These are phyloP conservation scores for Perognathus longimembris DNA, from an alignment of 2,113 vertebrate species.

Conservation along the genomic window DNA sequence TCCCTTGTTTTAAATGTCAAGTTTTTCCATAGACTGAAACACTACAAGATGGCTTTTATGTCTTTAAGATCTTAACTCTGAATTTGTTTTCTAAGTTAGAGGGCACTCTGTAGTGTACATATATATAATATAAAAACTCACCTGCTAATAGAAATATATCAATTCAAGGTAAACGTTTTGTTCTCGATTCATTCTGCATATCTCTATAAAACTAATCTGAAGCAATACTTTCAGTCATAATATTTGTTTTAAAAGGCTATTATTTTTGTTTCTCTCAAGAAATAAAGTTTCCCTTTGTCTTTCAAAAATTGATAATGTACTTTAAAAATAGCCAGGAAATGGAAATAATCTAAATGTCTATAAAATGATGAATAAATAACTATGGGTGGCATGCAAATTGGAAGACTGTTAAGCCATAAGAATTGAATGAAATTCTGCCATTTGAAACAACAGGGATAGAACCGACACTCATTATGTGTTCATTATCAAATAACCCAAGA, in stretches of 20 bases:
- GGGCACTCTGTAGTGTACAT: background rate
- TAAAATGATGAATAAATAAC: too few relatives aligned
- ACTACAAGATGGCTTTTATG: background rate
- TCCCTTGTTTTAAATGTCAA: slow-evolving; percentile 22
- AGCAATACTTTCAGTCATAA: background rate
- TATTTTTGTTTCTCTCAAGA: slow-evolving; percentile 31
- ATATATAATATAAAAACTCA: slow-evolving; percentile 25
- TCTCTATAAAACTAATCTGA: slow-evolving; percentile 20
- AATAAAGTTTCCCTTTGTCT: background rate
- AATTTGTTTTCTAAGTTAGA: slow-evolving; percentile 45
- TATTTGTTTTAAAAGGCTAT: slow-evolving; percentile 10
- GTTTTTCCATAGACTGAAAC: background rate
- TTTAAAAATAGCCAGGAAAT: background rate
- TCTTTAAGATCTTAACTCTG: slow-evolving; percentile 33
- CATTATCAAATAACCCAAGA: too few relatives aligned
- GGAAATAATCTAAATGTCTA: too few relatives aligned
- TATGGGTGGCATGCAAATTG: too few relatives aligned
- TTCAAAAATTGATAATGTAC: background rate
- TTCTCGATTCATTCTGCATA: background rate
- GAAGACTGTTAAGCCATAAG: too few relatives aligned
- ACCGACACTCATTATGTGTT: too few relatives aligned
- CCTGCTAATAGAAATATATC: background rate
- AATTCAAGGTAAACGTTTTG: background rate
- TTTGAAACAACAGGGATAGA: too few relatives aligned
- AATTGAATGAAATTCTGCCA: too few relatives aligned